Conservation (phyloP, 2,797 vertebrate genomes). For the Lepilemur septentrionalis region DNA sequence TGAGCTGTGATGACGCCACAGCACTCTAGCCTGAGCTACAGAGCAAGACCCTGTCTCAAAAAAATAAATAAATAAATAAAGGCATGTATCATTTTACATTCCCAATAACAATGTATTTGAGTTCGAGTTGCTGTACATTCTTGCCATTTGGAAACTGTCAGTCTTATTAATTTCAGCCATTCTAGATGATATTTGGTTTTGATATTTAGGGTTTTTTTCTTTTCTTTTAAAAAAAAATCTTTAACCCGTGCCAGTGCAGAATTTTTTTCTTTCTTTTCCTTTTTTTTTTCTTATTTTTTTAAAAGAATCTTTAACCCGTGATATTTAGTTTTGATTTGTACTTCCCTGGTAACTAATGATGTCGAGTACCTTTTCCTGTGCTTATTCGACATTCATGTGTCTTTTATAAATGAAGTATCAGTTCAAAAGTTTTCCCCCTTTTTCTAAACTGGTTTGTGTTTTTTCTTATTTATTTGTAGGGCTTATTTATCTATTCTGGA, state of each 20-base stretch:
- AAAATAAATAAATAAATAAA: not conserved
- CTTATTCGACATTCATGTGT: not conserved
- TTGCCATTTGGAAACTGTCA: not conserved
- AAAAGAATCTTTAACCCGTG: not conserved
- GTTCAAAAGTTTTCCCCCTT: not conserved
- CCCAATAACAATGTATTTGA: not conserved
- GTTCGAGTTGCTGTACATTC: not conserved
- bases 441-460: not conserved
- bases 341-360: not conserved
- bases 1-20: not conserved
- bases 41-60: not conserved
- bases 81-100: not conserved
- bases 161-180: not conserved
- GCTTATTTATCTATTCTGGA: not conserved
- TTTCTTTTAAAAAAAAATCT: no score
- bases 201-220: not conserved
- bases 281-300: no score
- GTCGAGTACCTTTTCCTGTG: not conserved
- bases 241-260: no score
- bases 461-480: not conserved
- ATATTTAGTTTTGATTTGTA: not conserved
- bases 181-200: not conserved
- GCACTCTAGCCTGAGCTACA: not conserved
- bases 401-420: not conserved
- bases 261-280: no score